Evolutionary conservation across 2,888 invertebrate species (phyloP), one percentile per base, ranked within the genome.

Genomic region (Lithosia quadra): DNA sequence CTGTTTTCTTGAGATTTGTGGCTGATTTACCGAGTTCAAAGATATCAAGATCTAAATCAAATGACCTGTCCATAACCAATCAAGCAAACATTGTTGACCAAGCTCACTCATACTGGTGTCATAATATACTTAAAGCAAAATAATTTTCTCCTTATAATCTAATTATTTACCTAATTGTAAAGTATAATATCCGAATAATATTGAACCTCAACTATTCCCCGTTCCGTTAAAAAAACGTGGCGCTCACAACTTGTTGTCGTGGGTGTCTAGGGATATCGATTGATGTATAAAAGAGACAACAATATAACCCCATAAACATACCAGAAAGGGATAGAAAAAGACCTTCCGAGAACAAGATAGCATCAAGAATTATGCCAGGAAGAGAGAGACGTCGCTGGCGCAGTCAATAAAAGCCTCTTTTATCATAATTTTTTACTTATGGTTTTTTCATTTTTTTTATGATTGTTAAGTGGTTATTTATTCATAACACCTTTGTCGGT

Each of bases 401-500:
- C 90, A 90, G 84, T 91, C 90, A 91, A 92, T 91, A 92, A 90
- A 88, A 79, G 73, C 73, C 84, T 88, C 82, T 79, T 53, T 78
- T 56, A 55, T 43, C 55, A 28, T 63, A n/a, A 68, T 68, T 78
- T 74, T 76, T 73, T 71, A 65, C 63, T 61, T 28, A 15, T 65
- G 69, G 62, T 65, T 74, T 79, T 80, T 78, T 74, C 63, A 68
- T 70, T 82, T 81, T 85, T n/a, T 87, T 86, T 83, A 84, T 73
- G 78, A 87, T 89, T 90, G 88, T 88, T 88, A 86, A 89, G 88
- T 88, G 88, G 84, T 90, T 91, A 90, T 91, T 91, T 92, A 93
- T 93, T 93, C 91, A 92, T 92, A 92, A 93, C 93, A 93, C 92
- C 92, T 94, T 94, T 93, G 92, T 92, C 90, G 92, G 92, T 87